Evolutionary conservation across 2,797 vertebrate genomes (phyloP).

Genomic region (Vireo griseus): DNA sequence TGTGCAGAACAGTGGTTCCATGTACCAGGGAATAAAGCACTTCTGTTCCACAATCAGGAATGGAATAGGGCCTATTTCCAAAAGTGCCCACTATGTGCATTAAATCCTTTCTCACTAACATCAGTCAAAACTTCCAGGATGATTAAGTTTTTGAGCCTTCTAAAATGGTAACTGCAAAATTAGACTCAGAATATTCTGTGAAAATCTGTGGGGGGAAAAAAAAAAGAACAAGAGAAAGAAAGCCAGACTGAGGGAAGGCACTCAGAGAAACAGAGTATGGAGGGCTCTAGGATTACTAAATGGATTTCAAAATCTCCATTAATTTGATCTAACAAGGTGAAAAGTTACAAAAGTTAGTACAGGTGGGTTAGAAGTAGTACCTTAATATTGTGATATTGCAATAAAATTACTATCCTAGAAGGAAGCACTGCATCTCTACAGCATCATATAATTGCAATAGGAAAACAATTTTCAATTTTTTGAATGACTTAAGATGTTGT

Average conservation of each 20-base stretch:
- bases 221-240: not conserved
- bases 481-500: not conserved
- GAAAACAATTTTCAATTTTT: not conserved
- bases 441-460: not conserved
- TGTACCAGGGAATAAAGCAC: fast-evolving
- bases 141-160: not conserved
- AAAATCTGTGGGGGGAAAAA: not conserved
- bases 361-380: not conserved
- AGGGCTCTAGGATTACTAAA: not conserved
- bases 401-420: not conserved
- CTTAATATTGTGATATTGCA: not conserved
- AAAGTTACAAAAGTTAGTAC: not conserved
- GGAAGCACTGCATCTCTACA: not conserved
- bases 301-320: not conserved
- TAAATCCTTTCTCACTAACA: not conserved
- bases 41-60: not conserved
- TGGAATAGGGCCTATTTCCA: not conserved
- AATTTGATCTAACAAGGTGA: not conserved
- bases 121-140: not conserved
- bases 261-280: not conserved
- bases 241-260: not conserved
- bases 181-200: not conserved
- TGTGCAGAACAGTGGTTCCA: not conserved
- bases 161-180: not conserved
- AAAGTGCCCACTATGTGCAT: not conserved